Conservation (phyloP, 1,140 invertebrate genomes). For the Platorchestia sp. region DNA sequence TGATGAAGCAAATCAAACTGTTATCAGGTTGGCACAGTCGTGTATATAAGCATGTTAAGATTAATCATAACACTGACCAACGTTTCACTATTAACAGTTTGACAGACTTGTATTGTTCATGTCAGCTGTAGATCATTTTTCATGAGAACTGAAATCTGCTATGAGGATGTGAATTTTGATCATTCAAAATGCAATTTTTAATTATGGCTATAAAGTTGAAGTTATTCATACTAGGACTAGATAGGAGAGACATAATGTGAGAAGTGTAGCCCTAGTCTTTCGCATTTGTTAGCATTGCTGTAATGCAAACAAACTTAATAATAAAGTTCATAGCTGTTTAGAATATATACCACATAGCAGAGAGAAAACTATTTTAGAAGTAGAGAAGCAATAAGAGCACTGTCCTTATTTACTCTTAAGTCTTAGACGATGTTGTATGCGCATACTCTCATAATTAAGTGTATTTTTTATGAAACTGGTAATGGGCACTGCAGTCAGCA, state of each 20-base stretch:
- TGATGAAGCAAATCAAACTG: not conserved
- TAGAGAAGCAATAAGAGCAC: not conserved
- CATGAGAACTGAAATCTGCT: not conserved
- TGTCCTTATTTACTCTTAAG: not conserved
- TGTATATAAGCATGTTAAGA: too few species aligned
- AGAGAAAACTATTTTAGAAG: constrained; percentile 1
- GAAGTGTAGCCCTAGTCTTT: not conserved
- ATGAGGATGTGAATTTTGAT: not conserved
- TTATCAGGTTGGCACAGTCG: not conserved
- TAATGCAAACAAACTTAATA: not conserved
- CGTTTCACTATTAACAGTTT: not conserved
- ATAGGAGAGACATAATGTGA: not conserved
- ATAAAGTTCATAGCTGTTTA: not conserved
- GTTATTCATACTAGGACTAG: not conserved
- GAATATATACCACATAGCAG: not conserved
- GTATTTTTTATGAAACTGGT: too few species aligned
- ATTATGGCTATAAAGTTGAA: not conserved
- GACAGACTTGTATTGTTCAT: not conserved
- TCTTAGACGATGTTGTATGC: not conserved
- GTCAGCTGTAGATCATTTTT: not conserved
- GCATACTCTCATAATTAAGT: not conserved
- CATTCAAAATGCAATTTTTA: not conserved
- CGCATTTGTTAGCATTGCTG: not conserved
- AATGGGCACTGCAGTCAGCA: too few species aligned
- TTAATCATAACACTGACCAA: not conserved